These are phyloP conservation scores for Neotragus moschatus DNA, from an alignment of 2,113 vertebrate genomes.

Conservation along the genomic window DNA sequence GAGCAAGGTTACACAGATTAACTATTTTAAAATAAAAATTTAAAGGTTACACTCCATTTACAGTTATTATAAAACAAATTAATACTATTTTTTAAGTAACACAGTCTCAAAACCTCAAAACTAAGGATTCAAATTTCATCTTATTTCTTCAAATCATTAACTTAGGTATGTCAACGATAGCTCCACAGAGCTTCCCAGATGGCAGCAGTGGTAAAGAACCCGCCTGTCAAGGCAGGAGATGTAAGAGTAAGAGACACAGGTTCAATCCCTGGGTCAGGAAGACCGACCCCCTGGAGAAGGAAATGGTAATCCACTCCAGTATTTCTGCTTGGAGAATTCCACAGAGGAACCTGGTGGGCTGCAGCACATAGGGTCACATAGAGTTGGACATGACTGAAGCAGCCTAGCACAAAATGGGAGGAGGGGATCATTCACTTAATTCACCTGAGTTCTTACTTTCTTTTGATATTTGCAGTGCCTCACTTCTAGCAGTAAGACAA, in stretches of 20 bases:
- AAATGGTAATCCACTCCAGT: neutral
- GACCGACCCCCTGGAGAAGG: neutral
- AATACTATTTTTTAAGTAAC: neutral
- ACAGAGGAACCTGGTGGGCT: neutral
- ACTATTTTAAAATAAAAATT: neutral
- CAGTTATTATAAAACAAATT: neutral
- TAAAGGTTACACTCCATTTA: neutral
- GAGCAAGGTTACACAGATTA: neutral
- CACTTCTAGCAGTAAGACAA: neutral
- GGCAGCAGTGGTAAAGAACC: neutral
- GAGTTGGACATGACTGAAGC: neutral
- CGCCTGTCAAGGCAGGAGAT: neutral
- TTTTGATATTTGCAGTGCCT: neutral
- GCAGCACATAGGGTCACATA: neutral
- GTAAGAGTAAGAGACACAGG: neutral
- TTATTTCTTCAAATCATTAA: neutral
- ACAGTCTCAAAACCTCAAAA: neutral
- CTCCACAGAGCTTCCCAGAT: neutral
- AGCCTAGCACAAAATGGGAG: neutral
- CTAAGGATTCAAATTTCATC: neutral
- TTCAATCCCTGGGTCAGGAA: neutral
- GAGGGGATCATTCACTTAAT: neutral
- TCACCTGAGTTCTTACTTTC: neutral
- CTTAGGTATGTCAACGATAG: neutral
- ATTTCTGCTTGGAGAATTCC: neutral